These are phyloP conservation scores for Sebastes alutus DNA, from an alignment of 2,797 vertebrate genomes.

Conservation along the genomic window DNA sequence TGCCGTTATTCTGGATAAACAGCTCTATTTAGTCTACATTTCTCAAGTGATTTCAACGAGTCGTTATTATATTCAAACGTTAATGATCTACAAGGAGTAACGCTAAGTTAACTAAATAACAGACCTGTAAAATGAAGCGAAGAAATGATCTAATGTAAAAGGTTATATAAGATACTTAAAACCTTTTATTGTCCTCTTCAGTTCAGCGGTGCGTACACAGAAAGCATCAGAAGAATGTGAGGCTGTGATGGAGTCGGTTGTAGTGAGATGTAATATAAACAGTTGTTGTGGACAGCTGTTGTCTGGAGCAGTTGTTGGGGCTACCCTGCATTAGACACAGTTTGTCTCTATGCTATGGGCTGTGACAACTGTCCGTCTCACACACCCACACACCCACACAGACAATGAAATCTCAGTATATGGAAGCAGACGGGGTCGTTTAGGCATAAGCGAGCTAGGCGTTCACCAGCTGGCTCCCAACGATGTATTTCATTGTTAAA, in stretches of 20 bases:
- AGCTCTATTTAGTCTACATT: too few relatives aligned
- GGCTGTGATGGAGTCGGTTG: background rate
- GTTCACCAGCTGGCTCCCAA: background rate
- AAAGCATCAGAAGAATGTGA: background rate
- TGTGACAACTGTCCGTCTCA: background rate
- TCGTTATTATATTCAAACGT: too few relatives aligned
- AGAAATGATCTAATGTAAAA: too few relatives aligned
- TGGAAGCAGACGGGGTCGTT: background rate
- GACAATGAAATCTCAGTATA: background rate
- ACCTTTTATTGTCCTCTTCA: background rate
- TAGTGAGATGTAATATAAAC: background rate
- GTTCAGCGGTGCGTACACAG: background rate
- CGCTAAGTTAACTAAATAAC: too few relatives aligned
- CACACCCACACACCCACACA: background rate
- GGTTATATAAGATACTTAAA: too few relatives aligned
- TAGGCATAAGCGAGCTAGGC: background rate
- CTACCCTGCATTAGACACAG: background rate
- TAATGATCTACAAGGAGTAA: too few relatives aligned
- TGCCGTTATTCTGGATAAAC: too few relatives aligned
- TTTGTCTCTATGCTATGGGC: background rate
- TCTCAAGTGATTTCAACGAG: too few relatives aligned
- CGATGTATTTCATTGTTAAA: background rate
- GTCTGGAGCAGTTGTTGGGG: conserved; percentile 16
- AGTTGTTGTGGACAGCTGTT: background rate
- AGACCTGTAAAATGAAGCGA: too few relatives aligned